These are phyloP conservation scores for Crypturellus undulatus DNA, from an alignment of 2,113 vertebrate species.

Conservation along the genomic window DNA sequence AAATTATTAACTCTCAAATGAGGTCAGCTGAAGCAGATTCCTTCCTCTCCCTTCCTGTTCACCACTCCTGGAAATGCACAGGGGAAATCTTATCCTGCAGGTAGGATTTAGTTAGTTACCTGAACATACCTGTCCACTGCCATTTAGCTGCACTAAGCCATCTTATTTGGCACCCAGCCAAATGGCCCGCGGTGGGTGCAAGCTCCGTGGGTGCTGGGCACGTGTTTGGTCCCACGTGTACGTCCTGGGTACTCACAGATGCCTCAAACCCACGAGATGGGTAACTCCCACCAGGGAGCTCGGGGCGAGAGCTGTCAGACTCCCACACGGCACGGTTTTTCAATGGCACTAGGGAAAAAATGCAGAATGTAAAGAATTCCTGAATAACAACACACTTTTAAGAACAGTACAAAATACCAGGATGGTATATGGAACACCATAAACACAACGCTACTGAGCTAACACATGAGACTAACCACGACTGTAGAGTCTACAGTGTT, in stretches of 20 bases:
- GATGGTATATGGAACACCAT: not conserved
- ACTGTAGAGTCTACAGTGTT: not conserved
- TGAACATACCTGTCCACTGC: not conserved
- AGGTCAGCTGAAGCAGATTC: not conserved
- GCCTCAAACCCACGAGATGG: not conserved
- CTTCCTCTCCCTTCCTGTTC: not conserved
- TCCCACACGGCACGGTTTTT: not conserved
- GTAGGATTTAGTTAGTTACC: not conserved
- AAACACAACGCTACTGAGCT: not conserved
- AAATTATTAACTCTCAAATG: constrained; percentile 4
- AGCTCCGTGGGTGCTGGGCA: not conserved
- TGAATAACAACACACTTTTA: not conserved
- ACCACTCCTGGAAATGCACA: not conserved
- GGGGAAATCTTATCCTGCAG: not conserved
- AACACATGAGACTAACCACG: not conserved
- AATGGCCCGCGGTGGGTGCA: not conserved
- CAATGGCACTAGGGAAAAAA: not conserved
- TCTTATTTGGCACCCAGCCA: not conserved
- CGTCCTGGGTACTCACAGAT: not conserved
- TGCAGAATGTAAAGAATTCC: not conserved
- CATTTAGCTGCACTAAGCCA: not conserved
- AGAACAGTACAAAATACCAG: not conserved
- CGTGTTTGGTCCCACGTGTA: not conserved
- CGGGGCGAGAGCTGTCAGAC: not conserved
- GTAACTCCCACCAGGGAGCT: not conserved